Conservation (phyloP, 2,888 invertebrate species). For the Reticulitermes lucifugus region DNA sequence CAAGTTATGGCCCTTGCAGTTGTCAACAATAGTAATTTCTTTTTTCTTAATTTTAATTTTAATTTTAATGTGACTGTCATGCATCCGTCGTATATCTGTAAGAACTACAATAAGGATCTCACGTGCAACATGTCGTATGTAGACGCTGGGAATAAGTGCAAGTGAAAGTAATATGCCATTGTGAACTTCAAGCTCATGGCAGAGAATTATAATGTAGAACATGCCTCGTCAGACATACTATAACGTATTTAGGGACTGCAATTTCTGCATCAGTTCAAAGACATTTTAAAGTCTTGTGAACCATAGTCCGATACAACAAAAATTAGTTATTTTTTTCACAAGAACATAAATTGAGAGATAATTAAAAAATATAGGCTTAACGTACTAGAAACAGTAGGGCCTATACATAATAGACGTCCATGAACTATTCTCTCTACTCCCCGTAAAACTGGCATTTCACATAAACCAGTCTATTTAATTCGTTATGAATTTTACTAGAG, state of each 20-base stretch:
- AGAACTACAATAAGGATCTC: not conserved
- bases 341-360: not conserved
- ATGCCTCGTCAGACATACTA: not conserved
- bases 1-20: too few relatives aligned
- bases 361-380: not conserved
- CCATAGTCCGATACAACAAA: not conserved
- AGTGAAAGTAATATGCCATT: conserved; percentile 1
- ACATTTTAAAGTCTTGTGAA: not conserved
- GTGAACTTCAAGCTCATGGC: not conserved
- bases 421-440: too few relatives aligned
- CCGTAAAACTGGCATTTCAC: too few relatives aligned
- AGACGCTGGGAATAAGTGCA: not conserved
- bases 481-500: too few relatives aligned
- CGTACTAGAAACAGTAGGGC: too few relatives aligned
- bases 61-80: not conserved
- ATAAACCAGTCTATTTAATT: too few relatives aligned
- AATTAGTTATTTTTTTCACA: not conserved
- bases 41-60: too few relatives aligned
- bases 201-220: not conserved
- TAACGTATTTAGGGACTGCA: too few relatives aligned
- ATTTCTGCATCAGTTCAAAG: not conserved
- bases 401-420: too few relatives aligned
- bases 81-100: not conserved
- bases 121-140: not conserved
- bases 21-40: too few relatives aligned